These are phyloP conservation scores for Epistrophe eligans DNA, from an alignment of 2,888 invertebrate genomes.

Conservation along the genomic window DNA sequence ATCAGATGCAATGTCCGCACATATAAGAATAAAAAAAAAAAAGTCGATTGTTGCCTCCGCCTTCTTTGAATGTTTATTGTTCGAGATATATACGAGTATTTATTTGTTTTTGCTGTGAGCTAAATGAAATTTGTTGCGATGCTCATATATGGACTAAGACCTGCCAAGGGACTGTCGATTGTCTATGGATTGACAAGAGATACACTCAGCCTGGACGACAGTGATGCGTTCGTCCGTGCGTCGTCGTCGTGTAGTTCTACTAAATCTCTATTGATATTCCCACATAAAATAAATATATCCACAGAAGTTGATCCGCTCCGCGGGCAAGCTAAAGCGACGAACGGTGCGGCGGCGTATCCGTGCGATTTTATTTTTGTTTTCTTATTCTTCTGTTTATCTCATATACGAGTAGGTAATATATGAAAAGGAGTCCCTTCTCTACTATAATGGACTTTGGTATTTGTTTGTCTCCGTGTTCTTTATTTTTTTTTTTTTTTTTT, in stretches of 20 bases:
- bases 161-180: slow-evolving; percentile 75
- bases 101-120: slow-evolving; percentile 68
- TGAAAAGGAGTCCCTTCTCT: slow-evolving; percentile 25
- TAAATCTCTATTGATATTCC: slow-evolving; percentile 65
- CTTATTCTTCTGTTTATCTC: slow-evolving; percentile 54
- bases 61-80: slow-evolving; percentile 69
- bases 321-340: slow-evolving; percentile 1
- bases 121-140: slow-evolving; percentile 75
- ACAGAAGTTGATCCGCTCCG: slow-evolving; percentile 52
- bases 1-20: slow-evolving; percentile 22
- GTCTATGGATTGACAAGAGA: slow-evolving; percentile 73
- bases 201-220: slow-evolving; percentile 61
- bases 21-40: slow-evolving; percentile 38
- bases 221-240: slow-evolving; percentile 20
- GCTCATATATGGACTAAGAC: slow-evolving; percentile 75
- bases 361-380: slow-evolving; percentile 53
- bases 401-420: too few relatives aligned
- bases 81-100: slow-evolving; percentile 63
- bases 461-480: slow-evolving; percentile 55
- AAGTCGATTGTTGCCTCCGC: slow-evolving; percentile 21
- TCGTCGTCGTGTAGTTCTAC: slow-evolving; percentile 28
- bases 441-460: slow-evolving; percentile 27
- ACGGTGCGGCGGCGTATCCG: slow-evolving; percentile 21
- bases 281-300: slow-evolving; percentile 72
- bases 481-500: neutral